Conservation (phyloP, 2,888 invertebrate genomes). For the Asteroscopus sphinx region DNA sequence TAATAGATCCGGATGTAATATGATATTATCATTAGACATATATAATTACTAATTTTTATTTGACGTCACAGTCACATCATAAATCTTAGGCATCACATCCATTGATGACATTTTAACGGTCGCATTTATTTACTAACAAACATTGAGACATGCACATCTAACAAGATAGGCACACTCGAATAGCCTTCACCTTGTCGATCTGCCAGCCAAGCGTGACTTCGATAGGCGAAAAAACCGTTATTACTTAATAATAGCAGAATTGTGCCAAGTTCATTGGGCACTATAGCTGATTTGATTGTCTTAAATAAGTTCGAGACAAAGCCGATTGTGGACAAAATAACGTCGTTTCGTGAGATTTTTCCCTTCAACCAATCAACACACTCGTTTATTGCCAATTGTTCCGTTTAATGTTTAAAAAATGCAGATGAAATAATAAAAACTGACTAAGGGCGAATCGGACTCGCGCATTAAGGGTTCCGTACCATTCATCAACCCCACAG, state of each 20-base stretch:
- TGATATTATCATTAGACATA: too few relatives aligned
- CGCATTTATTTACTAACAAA: constrained; percentile 34
- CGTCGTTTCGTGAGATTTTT: constrained; percentile 51
- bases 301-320: constrained; percentile 48
- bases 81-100: neutral
- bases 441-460: too few relatives aligned
- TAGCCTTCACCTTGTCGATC: constrained; percentile 70
- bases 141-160: constrained; percentile 37
- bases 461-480: too few relatives aligned
- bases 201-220: constrained; percentile 63
- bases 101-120: neutral
- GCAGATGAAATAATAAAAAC: constrained; percentile 4
- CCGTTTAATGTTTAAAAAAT: constrained; percentile 18
- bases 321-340: constrained; percentile 46
- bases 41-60: too few relatives aligned
- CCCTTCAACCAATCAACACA: constrained; percentile 32
- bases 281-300: constrained; percentile 43
- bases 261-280: constrained; percentile 70
- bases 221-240: constrained; percentile 56
- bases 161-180: constrained; percentile 37
- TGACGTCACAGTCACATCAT: too few relatives aligned
- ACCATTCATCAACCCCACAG: too few relatives aligned
- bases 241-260: constrained; percentile 65
- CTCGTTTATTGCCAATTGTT: constrained; percentile 46
- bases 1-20: too few relatives aligned